These are phyloP conservation scores for Aphodius sticticus DNA, from an alignment of 2,888 invertebrate genomes.

Conservation along the genomic window DNA sequence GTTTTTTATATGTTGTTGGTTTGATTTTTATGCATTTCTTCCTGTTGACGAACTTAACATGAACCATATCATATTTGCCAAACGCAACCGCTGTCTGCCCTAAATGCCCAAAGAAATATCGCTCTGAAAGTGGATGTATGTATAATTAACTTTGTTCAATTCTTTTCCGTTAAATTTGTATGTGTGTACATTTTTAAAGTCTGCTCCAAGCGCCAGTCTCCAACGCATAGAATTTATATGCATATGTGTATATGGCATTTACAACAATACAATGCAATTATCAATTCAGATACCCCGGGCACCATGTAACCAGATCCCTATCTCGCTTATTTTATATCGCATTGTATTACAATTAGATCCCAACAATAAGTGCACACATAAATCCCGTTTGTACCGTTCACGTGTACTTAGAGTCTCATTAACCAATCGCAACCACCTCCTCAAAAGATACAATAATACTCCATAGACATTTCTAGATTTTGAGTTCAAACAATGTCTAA, in stretches of 20 bases:
- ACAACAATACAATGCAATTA: background rate
- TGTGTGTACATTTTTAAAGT: background rate
- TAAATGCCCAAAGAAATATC: no score
- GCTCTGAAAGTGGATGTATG: no score
- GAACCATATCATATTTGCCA: no score
- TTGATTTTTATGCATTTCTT: no score
- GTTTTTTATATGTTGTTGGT: no score
- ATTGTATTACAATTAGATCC: background rate
- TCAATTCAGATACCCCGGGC: background rate
- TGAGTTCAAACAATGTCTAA: no score
- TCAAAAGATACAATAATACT: background rate
- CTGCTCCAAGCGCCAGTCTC: background rate
- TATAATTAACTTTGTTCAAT: no score
- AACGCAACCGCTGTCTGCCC: no score
- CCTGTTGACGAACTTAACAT: no score
- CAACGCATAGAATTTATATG: background rate
- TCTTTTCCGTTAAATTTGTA: no score
- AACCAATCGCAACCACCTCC: background rate
- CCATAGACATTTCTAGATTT: no score
- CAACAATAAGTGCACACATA: background rate
- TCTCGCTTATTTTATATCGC: background rate
- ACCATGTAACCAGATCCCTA: background rate
- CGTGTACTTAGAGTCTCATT: background rate
- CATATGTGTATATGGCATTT: conserved; percentile 4
- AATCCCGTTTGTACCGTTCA: background rate